Evolutionary conservation across 2,888 invertebrate species (phyloP), one percentile per base, ranked within the genome.

Genomic region (Mesorhabditis spiculigera): DNA sequence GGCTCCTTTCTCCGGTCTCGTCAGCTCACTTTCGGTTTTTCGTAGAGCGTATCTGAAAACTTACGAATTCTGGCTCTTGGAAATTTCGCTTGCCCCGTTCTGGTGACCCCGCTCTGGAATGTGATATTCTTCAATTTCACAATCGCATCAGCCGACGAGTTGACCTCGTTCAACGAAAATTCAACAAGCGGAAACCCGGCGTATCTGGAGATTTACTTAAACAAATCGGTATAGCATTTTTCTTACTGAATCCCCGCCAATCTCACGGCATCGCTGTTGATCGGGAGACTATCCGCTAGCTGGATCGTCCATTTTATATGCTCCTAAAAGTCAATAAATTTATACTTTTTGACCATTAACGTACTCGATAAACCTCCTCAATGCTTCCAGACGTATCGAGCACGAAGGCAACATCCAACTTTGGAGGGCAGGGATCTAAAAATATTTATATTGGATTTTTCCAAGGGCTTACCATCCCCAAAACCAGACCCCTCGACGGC

Each of bases 171-270:
- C 41, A 86, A 73, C 45, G 80, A 78, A 73, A 85, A 85, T 67
- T 84, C 82, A 13, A 78, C 78, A 45, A 78, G 71, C 4, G 84
- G 82, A 45, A 76, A 79, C 41, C 79, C 79, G 45, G 82, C 79
- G 68, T 81, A 83, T 45, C 77, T 74, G 10, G 42, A 67, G 50
- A 43, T 3, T n/a, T n/a, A n/a, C n/a, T n/a, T n/a, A n/a, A n/a
- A n/a, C n/a, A n/a, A n/a, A n/a, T n/a, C n/a, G n/a, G n/a, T n/a
- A n/a, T n/a, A n/a, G n/a, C n/a, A n/a, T n/a, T n/a, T n/a, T n/a
- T n/a, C n/a, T n/a, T n/a, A 79, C 76, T 83, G 83, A 42, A 86
- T 81, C 3, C 85, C 78, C 61, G 86, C 86, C 71, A 86, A 86
- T 63, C 86, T 81, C 3, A 87, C 83, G 43, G 86, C 85, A 58